Conservation (phyloP, 2,888 invertebrate genomes). For the Orchesella flavescens region DNA sequence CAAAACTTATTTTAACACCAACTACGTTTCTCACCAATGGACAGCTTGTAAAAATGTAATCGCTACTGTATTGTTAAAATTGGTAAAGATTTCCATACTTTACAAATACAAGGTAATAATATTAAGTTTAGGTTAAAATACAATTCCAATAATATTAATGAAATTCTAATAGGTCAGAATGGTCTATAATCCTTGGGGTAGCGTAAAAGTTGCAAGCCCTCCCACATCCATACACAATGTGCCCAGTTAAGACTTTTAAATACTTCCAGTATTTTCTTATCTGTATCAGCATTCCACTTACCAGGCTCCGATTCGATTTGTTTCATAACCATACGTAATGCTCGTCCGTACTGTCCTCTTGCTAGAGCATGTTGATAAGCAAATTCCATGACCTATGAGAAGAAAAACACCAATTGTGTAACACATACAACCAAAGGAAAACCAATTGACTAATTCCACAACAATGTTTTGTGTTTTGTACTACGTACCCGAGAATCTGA, state of each 20-base stretch:
- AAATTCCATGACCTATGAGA: constrained; percentile 81
- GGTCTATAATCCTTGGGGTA: constrained; percentile 82
- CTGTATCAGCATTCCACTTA: constrained; percentile 78
- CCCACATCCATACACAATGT: constrained; percentile 79
- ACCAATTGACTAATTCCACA: too few species aligned
- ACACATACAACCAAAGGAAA: not conserved
- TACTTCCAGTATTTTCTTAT: constrained; percentile 81
- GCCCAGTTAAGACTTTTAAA: constrained; percentile 82
- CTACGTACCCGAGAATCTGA: constrained; percentile 82
- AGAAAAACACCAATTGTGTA: not conserved
- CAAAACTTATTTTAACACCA: too few species aligned
- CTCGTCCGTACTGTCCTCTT: constrained; percentile 86
- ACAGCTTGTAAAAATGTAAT: constrained; percentile 43
- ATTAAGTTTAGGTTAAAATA: not conserved
- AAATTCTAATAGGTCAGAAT: constrained; percentile 78
- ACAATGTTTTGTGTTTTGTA: too few species aligned
- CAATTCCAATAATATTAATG: not conserved
- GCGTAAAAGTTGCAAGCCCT: constrained; percentile 79
- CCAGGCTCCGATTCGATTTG: constrained; percentile 87
- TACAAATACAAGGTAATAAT: too few species aligned
- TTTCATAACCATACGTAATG: constrained; percentile 83
- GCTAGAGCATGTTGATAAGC: constrained; percentile 88
- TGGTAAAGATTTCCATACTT: not conserved
- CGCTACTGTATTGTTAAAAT: constrained; percentile 1
- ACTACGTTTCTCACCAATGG: not conserved